Evolutionary conservation across 2,797 vertebrate genomes (phyloP).

Genomic region (Artibeus lituratus): DNA sequence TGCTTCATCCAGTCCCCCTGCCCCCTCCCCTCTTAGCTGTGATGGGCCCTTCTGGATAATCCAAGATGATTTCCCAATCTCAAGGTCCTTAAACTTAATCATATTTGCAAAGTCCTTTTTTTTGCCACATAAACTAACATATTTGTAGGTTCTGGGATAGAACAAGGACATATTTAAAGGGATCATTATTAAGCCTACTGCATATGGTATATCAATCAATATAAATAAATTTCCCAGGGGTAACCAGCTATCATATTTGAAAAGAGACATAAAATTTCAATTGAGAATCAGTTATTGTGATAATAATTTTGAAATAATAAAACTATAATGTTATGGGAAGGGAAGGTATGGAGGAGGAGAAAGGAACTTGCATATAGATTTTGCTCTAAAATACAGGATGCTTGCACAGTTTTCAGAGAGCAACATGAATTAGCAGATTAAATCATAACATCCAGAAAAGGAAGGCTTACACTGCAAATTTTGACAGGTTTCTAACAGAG

Average conservation of each 20-base stretch:
- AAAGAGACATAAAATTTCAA: not conserved
- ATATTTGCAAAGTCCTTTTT: not conserved
- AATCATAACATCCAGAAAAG: slow-evolving; percentile 35
- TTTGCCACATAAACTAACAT: not conserved
- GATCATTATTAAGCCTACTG: not conserved
- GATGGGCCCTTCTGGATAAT: not conserved
- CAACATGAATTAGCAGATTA: slow-evolving; percentile 24
- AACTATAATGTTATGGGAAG: not conserved
- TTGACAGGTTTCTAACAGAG: slow-evolving; percentile 51
- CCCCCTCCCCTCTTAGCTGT: not conserved
- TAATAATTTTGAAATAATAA: slow-evolving; percentile 38
- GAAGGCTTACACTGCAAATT: slow-evolving; percentile 36
- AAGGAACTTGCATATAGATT: not conserved
- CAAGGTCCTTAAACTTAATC: not conserved
- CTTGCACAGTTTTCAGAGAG: slow-evolving; percentile 25
- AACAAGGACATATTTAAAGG: not conserved
- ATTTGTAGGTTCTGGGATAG: not conserved
- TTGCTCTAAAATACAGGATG: not conserved
- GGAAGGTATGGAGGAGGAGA: not conserved
- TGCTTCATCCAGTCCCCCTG: not conserved
- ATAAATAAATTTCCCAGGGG: not conserved
- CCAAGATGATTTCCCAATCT: not conserved
- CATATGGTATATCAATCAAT: not conserved
- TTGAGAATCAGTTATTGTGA: not conserved
- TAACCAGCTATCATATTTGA: not conserved